Base-by-base conservation (phyloP, 2,797 vertebrate genomes). In the Thripadectes ignobilis region DNA sequence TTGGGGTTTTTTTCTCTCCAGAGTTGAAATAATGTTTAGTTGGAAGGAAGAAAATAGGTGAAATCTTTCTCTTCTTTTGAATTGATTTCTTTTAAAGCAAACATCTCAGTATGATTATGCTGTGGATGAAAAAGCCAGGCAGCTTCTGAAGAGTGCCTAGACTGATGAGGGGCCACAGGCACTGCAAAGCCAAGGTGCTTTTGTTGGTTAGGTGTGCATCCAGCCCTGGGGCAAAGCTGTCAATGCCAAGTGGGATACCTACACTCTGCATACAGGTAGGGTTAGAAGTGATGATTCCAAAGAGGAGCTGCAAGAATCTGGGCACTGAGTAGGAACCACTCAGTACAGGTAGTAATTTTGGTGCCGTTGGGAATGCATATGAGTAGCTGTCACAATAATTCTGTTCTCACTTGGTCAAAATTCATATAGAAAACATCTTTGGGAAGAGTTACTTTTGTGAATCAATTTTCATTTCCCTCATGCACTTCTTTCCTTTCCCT, bases 1-100 rank as follows among this genome's bases (percentile, higher is more conserved):
- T 38, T 26, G 1, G 1, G 1, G 8, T 8, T 3, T n/a, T 67
- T 38, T 87, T 46, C 48, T 88, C n/a, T 69, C 26, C 0, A 0
- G 6, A 3, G 2, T 20, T n/a, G 21, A 71, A 89, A 69, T 39
- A 34, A 59, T 32, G 66, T 51, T 5, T 59, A 59, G 9, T 15
- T 68, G 23, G 16, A 41, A 78, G 34, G 51, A 32, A 57, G 4
- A 81, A 74, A 78, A 86, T 30, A 81, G n/a, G 32, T 36, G 4
- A 43, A 82, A 62, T 66, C 1, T 43, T 84, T 80, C 0, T 61
- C 55, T 75, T 49, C 12, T 36, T 79, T 85, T 82, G 27, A 85
- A 29, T 12, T 36, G 5, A 10, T 58, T 38, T 39, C 29, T 52
- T 52, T 30, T 52, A 11, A 36, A 21, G 19, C 29, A 59, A 58